phyloP scores from a whole-genome alignment of 1,140 invertebrate species.

The Drosophila guanche region DNA sequence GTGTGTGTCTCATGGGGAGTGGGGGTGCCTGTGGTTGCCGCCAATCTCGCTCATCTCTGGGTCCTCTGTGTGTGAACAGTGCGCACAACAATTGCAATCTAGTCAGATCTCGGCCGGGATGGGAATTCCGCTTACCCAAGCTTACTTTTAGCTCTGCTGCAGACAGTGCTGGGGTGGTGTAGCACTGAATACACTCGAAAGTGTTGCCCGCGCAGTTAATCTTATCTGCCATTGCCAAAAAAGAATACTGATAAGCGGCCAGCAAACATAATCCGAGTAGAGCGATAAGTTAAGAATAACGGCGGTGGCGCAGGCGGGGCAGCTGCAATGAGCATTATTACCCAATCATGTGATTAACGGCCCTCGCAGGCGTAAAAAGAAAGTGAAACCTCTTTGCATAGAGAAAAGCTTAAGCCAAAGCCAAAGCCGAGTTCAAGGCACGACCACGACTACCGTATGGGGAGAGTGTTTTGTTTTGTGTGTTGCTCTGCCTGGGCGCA shows the following conservation, averaged over 20 bases:
- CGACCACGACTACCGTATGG: slow-evolving; percentile 28
- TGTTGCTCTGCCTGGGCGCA: slow-evolving; percentile 35
- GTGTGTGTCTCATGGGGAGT: neutral
- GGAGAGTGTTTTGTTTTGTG: slow-evolving; percentile 29
- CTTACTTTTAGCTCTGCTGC: neutral
- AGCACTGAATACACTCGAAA: slow-evolving; percentile 1
- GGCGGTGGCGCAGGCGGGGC: neutral
- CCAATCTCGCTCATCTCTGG: slow-evolving; percentile 38
- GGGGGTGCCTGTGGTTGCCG: slow-evolving; percentile 21
- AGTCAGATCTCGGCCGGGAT: slow-evolving; percentile 25
- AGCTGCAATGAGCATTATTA: slow-evolving; percentile 50
- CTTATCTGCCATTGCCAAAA: slow-evolving; percentile 45
- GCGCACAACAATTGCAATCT: slow-evolving; percentile 46
- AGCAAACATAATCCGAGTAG: slow-evolving; percentile 35
- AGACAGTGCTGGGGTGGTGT: neutral
- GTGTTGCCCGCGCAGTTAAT: slow-evolving; percentile 25
- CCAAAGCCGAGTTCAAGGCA: slow-evolving; percentile 59
- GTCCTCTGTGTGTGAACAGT: slow-evolving; percentile 46
- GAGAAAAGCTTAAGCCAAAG: slow-evolving; percentile 22
- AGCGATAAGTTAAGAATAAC: slow-evolving; percentile 38
- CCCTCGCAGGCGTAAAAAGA: slow-evolving; percentile 42
- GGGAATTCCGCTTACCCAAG: slow-evolving; percentile 21
- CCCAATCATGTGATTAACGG: slow-evolving; percentile 67
- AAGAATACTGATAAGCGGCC: slow-evolving; percentile 31
- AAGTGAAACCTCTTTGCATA: slow-evolving; percentile 51